These are phyloP conservation scores for Tachysurus fulvidraco DNA, from an alignment of 2,113 vertebrate species.

Conservation along the genomic window DNA sequence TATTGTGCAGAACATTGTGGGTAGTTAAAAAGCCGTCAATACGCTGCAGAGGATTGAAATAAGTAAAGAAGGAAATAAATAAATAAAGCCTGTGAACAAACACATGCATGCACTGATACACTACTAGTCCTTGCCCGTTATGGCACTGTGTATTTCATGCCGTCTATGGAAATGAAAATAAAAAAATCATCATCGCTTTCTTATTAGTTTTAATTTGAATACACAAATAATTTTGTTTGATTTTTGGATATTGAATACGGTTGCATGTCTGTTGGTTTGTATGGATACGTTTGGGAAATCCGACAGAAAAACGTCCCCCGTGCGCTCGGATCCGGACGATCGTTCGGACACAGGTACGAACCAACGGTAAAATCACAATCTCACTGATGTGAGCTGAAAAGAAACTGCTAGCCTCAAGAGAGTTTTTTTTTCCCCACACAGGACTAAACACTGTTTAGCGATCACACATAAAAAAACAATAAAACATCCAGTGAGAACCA, in stretches of 20 bases:
- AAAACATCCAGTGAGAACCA: not conserved
- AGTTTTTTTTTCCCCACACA: not conserved
- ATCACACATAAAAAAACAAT: not conserved
- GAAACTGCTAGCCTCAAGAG: not conserved
- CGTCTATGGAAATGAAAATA: not conserved
- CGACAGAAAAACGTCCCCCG: no score
- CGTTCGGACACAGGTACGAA: no score
- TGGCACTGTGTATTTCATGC: not conserved
- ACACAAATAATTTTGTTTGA: not conserved
- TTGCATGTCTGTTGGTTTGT: not conserved
- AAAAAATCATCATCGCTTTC: not conserved
- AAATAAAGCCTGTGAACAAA: not conserved
- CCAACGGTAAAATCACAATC: no score
- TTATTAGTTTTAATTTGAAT: not conserved
- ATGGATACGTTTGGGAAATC: no score
- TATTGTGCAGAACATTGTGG: conserved; percentile 14
- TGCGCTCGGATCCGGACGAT: no score
- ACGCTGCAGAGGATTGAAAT: not conserved
- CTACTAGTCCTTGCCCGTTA: not conserved
- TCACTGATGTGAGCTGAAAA: not conserved
- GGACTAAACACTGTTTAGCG: not conserved
- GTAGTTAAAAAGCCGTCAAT: conserved; percentile 19
- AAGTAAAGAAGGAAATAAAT: not conserved
- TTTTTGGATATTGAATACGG: not conserved
- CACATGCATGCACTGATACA: not conserved